Percentiles rank a stretch among this genome's conserved stretches.
phyloP scores from a whole-genome alignment of 2,113 vertebrate genomes.

The Sapayoa aenigma region DNA sequence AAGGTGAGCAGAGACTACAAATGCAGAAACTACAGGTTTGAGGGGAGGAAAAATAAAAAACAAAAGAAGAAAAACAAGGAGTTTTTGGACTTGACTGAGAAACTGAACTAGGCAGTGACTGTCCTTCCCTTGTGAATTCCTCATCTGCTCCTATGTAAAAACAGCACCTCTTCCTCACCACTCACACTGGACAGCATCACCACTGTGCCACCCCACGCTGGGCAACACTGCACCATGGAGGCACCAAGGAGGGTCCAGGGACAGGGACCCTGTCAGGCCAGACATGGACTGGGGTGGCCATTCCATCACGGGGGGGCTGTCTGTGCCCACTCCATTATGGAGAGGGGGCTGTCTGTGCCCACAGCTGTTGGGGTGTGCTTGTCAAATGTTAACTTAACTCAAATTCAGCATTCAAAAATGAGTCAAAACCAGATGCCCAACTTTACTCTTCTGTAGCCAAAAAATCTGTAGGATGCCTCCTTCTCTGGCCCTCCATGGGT shows the following conservation, averaged over 20 bases:
- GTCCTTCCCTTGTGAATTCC: accelerated
- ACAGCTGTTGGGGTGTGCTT: accelerated
- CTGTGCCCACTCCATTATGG: neutral
- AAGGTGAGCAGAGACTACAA: neutral
- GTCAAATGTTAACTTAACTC: neutral
- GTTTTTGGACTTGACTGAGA: neutral
- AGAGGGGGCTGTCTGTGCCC: neutral
- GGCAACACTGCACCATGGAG: neutral
- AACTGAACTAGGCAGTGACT: neutral
- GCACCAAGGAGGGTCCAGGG: neutral
- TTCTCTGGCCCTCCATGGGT: neutral
- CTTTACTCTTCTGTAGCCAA: neutral
- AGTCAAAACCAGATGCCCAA: neutral
- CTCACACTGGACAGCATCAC: accelerated
- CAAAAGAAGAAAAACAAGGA: neutral
- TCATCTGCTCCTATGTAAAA: neutral
- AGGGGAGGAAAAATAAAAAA: neutral
- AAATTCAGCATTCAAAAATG: neutral
- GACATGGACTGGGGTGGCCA: accelerated
- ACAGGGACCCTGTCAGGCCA: too few relatives aligned
- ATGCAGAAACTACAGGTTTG: neutral
- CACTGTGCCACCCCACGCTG: neutral
- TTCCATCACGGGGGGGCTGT: too few relatives aligned
- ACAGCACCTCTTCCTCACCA: neutral
- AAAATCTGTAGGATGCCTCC: accelerated